Evolutionary conservation across 2,113 vertebrate species (phyloP).

Genomic region (Halcyon senegalensis): DNA sequence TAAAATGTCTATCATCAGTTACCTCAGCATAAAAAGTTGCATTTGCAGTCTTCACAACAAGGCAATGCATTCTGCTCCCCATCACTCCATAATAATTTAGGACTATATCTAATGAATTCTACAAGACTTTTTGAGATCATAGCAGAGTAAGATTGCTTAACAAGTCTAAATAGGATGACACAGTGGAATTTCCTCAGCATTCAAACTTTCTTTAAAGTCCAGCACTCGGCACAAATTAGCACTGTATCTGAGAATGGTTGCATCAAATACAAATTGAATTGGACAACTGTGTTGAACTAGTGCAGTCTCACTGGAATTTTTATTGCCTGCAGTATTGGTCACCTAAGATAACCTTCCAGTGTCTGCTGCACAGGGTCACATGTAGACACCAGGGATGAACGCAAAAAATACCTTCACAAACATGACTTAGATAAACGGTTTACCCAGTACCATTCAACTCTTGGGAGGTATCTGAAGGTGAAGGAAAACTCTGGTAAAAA

Average conservation of each 20-base stretch:
- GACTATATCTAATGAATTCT: background rate
- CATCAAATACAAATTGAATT: background rate
- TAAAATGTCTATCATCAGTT: constrained; percentile 23
- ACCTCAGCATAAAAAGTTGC: background rate
- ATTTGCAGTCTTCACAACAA: background rate
- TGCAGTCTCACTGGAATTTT: background rate
- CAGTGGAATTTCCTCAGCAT: background rate
- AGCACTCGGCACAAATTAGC: background rate
- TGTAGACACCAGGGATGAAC: background rate
- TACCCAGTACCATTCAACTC: background rate
- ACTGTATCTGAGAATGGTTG: background rate
- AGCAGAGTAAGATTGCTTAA: background rate
- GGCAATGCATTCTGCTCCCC: background rate
- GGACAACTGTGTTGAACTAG: background rate
- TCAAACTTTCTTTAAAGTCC: background rate
- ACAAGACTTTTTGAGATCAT: background rate
- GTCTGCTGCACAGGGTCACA: background rate
- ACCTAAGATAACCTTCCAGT: background rate
- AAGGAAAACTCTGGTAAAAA: background rate
- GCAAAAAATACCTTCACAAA: background rate
- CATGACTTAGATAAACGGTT: background rate
- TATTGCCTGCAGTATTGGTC: background rate
- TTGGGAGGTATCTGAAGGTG: background rate
- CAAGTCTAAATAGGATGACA: background rate
- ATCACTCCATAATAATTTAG: background rate